Evolutionary conservation across 2,113 vertebrate genomes (phyloP).

Genomic region (Tylochromis polylepis): DNA sequence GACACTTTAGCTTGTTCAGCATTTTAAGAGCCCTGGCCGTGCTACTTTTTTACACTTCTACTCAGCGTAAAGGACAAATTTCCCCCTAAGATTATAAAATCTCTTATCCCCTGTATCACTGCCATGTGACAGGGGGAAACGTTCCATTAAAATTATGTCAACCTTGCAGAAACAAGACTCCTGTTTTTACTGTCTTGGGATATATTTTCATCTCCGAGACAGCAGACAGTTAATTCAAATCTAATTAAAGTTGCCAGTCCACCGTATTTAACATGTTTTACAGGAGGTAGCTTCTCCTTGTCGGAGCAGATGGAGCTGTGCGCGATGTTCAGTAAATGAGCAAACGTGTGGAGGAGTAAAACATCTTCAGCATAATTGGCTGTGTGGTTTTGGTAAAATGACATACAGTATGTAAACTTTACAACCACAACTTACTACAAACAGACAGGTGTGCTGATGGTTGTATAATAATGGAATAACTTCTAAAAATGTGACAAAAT

Average conservation of each 20-base stretch:
- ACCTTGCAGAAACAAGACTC: slow-evolving; percentile 37
- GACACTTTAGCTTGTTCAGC: slow-evolving; percentile 31
- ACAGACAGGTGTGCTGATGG: not conserved
- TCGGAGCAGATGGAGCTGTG: not conserved
- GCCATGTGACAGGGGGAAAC: slow-evolving; percentile 1
- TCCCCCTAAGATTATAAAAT: slow-evolving; percentile 9
- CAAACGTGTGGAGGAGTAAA: not conserved
- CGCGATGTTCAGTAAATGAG: not conserved
- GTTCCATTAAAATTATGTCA: slow-evolving; percentile 59
- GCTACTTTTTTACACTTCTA: slow-evolving; percentile 4
- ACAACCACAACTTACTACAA: not conserved
- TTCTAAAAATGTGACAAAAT: not conserved
- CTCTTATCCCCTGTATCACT: slow-evolving; percentile 30
- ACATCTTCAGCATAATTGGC: not conserved
- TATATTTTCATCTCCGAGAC: slow-evolving; percentile 24
- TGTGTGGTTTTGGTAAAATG: not conserved
- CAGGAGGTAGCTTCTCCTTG: not conserved
- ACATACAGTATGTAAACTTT: not conserved
- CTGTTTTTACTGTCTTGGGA: slow-evolving; percentile 37
- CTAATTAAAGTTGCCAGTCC: slow-evolving; percentile 37
- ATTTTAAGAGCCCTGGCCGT: not conserved
- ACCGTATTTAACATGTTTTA: slow-evolving; percentile 24
- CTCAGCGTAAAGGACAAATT: slow-evolving; percentile 44
- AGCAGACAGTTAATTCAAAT: slow-evolving; percentile 45
- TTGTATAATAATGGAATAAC: not conserved